Evolutionary conservation across 2,888 invertebrate genomes (phyloP).

Genomic region (Zaprionus bogoriensis): DNA sequence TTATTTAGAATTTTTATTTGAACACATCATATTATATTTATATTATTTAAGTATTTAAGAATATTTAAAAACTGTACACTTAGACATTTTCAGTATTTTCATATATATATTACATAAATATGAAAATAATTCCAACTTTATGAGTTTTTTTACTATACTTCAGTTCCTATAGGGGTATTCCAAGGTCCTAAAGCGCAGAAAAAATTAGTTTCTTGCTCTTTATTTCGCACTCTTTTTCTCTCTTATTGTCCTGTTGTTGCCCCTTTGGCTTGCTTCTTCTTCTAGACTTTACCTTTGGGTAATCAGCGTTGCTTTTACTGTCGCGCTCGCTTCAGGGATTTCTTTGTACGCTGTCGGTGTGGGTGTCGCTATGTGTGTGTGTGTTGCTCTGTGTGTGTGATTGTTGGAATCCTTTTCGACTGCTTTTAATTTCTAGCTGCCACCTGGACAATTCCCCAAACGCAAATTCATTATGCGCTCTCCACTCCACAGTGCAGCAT

Average conservation of each 20-base stretch:
- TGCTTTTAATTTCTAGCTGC: slow-evolving; percentile 46
- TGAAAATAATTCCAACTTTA: no score
- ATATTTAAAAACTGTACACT: no score
- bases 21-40: no score
- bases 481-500: no score
- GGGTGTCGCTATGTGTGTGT: background rate
- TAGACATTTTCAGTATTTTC: no score
- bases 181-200: background rate
- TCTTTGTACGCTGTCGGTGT: slow-evolving; percentile 27
- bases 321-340: slow-evolving; percentile 38
- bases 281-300: slow-evolving; percentile 63
- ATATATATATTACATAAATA: no score
- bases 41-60: no score
- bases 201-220: no score
- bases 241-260: slow-evolving; percentile 16
- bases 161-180: background rate
- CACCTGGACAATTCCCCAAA: slow-evolving; percentile 50
- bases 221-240: slow-evolving; percentile 2
- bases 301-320: slow-evolving; percentile 62
- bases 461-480: slow-evolving; percentile 56
- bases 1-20: no score
- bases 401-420: slow-evolving; percentile 36
- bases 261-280: background rate
- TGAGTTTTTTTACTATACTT: no score
- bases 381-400: background rate